Evolutionary conservation across 2,113 vertebrate genomes (phyloP).

Genomic region (rabbit (Oryctolagus cuniculus)): mOryCun1.1 NC_091436.1:110149501-110150000

Average conservation of each 20-base stretch:
- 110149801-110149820: background rate
- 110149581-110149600: background rate
- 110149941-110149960: background rate
- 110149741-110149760: background rate
- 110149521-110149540: conserved; percentile 3
- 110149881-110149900: background rate
- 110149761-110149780: background rate
- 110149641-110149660: background rate
- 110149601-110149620: background rate
- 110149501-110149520: conserved; percentile 29
- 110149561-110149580: background rate
- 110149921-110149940: background rate
- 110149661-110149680: background rate
- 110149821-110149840: conserved; percentile 2
- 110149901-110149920: background rate
- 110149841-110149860: background rate
- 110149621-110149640: background rate
- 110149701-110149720: background rate
- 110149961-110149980: background rate
- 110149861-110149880: background rate
- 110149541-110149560: background rate
- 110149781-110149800: background rate
- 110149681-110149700: background rate
- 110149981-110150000: too few species aligned
- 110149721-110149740: conserved; percentile 6